Evolutionary conservation across 2,888 invertebrate species (phyloP).

Genomic region (Vandiemenella viatica): DNA sequence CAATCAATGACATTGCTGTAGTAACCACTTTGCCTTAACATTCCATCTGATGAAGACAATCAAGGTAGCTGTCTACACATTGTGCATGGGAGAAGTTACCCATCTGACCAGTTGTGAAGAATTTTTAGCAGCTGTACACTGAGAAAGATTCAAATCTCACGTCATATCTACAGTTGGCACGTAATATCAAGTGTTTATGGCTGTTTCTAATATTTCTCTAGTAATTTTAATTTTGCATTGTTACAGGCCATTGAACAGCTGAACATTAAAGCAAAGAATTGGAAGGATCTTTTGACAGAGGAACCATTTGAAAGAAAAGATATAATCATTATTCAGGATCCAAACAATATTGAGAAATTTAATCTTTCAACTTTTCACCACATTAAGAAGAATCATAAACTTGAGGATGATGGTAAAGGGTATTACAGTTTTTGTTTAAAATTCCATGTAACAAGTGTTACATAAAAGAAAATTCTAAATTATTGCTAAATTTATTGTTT

Average conservation of each 20-base stretch:
- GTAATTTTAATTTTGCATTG: no score
- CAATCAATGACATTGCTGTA: no score
- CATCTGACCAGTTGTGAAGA: no score
- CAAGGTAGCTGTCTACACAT: no score
- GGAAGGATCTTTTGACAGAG: constrained; percentile 86
- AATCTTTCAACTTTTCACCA: constrained; percentile 90
- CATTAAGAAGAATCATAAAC: constrained; percentile 74
- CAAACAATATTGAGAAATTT: constrained; percentile 77
- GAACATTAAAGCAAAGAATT: constrained; percentile 86
- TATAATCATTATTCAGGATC: constrained; percentile 85
- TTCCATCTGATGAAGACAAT: no score
- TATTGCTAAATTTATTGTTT: background rate
- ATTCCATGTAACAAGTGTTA: background rate
- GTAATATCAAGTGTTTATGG: no score
- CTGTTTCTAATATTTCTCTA: no score
- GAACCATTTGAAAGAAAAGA: constrained; percentile 76
- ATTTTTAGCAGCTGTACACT: no score
- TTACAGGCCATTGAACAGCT: constrained; percentile 78
- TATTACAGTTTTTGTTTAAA: constrained; percentile 4
- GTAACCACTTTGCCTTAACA: no score
- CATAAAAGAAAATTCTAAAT: background rate
- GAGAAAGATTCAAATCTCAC: no score
- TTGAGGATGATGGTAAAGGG: constrained; percentile 62
- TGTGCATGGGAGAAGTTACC: no score
- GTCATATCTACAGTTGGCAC: no score